Base-by-base conservation (phyloP, 2,797 vertebrate genomes). In the Sebastes miniatus region DNA sequence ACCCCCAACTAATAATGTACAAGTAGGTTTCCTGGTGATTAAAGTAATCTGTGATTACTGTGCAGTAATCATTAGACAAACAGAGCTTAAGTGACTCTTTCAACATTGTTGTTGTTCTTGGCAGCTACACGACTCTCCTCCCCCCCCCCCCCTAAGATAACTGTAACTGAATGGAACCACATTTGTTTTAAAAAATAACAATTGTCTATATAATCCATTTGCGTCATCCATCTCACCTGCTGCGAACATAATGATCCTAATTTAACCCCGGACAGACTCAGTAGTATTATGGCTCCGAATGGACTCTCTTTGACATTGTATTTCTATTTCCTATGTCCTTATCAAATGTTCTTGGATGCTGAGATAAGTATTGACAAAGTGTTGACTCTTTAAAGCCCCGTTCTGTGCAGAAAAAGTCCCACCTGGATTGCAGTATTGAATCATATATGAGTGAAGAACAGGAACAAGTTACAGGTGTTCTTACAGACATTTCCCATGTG, bases 231-330 rank as follows among this genome's bases (percentile, higher is more conserved):
- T 63, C 39, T 34, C 1, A 0, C 11, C 64, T 80, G 80, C 75
- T 83, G 85, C 81, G 75, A 80, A 77, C 76, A 72, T 56, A 27
- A 69, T 56, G 14, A 12, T 22, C 5, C 54, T 34, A n/a, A 27
- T 63, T 20, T 71, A 4, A 25, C 4, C 31, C 27, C 62, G 5
- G 11, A 29, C 22, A 59, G 39, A 50, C 14, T 54, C 56, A 24
- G 50, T 14, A 7, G 6, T 34, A 2, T 36, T 18, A 57, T 36
- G 34, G 27, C 43, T 36, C 34, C 32, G 16, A 69, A n/a, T 36
- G 18, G 24, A 61, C 24, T 50, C 10, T 7, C 27, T 67, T 69
- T 31, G 24, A 43, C 13, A 29, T 25, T 36, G 16, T 65, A 2
- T 58, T 34, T 54, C 24, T 39, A 2, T 59, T 27, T 18, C 54